Evolutionary conservation across 1,140 invertebrate species (phyloP).

Genomic region (Megalopta genalis): DNA sequence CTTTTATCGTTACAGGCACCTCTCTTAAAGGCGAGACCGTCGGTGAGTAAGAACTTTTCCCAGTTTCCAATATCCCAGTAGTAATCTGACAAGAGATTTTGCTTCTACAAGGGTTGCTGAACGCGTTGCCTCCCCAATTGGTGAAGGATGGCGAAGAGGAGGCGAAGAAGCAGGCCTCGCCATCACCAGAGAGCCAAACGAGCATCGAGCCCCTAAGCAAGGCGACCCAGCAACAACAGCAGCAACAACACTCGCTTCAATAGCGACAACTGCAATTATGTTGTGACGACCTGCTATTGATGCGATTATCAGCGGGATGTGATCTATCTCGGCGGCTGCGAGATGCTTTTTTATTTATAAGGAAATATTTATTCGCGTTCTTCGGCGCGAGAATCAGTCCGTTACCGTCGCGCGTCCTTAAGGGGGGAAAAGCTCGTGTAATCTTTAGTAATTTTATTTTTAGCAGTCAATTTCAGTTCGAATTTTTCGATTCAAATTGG

Average conservation of each 20-base stretch:
- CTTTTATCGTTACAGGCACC: constrained; percentile 15
- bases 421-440: no score
- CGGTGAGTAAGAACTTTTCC: constrained; percentile 52
- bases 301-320: no score
- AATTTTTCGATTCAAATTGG: no score
- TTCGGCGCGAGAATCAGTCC: no score
- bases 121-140: constrained; percentile 22
- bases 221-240: constrained; percentile 19
- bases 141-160: constrained; percentile 40
- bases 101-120: constrained; percentile 43
- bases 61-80: no score
- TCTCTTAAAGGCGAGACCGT: constrained; percentile 59
- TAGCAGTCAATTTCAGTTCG: no score
- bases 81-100: background rate
- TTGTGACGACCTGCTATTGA: no score
- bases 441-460: no score
- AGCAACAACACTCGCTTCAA: background rate
- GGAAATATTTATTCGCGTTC: no score
- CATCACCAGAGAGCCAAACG: constrained; percentile 15
- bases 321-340: no score
- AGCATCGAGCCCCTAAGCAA: constrained; percentile 35
- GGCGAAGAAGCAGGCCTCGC: constrained; percentile 28
- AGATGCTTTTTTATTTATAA: no score
- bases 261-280: background rate
- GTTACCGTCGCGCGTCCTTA: no score